Evolutionary conservation across 1,140 invertebrate genomes (phyloP), one percentile per base, ranked within the genome.

Genomic region (Pantala flavescens): DNA sequence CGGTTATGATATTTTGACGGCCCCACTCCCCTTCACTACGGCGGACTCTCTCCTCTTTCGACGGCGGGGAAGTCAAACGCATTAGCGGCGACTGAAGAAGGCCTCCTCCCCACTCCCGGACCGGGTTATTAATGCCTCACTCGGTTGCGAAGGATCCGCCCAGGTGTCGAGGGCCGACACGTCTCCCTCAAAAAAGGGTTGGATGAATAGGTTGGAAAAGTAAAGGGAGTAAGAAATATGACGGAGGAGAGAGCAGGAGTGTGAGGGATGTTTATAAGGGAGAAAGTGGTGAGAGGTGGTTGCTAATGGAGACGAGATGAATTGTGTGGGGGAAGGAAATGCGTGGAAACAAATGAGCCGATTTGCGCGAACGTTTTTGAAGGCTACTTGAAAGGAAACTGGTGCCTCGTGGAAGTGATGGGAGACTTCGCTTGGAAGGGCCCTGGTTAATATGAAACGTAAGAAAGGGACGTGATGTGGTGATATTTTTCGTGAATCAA

Each of bases 101-200:
- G 16, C 5, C 14, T 16, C 16, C 49, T 1, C 49, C 49, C 49
- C n/a, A 16, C n/a, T 63, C 49, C 49, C 5, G 49, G 3, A 3
- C 49, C 49, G 49, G 49, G 49, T 63, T 63, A 63, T 63, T 63
- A 63, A 63, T 63, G 49, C 49, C 49, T 63, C n/a, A 63, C 49
- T 63, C 49, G 49, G n/a, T 7, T 63, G 12, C 49, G 49, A 63
- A 63, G 49, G 49, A 63, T 63, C 14, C 49, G 49, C 49, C 49
- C 49, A 63, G 49, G 49, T 63, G 49, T 63, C 49, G 49, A 63
- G 49, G 49, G 49, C 49, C 49, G 12, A 63, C 49, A 63, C 49
- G n/a, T 63, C 49, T 21, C 12, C 49, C 49, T 21, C 49, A 21
- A 16, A 63, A 21, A 63, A 21, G n/a, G 49, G 49, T 63, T 63